Percentiles rank a stretch among this genome's conserved stretches.
These are phyloP conservation scores for Heliconius sara DNA, from an alignment of 2,888 invertebrate species.

Conservation along the genomic window DNA sequence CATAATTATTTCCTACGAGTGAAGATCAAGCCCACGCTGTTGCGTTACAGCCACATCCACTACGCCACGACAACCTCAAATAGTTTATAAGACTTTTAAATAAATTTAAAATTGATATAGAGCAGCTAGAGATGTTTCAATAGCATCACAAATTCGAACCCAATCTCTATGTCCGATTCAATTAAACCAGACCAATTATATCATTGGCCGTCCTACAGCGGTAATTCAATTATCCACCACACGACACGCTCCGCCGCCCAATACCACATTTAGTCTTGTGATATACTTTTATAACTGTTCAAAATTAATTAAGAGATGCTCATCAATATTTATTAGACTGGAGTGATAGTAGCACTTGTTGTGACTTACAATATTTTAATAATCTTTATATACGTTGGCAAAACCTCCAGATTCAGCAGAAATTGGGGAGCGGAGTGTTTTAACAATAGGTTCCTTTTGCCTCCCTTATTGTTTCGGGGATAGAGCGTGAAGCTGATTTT, in stretches of 20 bases:
- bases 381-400: too few relatives aligned
- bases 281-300: slow-evolving; percentile 34
- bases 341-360: slow-evolving; percentile 9
- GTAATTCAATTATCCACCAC: slow-evolving; percentile 75
- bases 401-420: too few relatives aligned
- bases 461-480: too few relatives aligned
- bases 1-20: too few relatives aligned
- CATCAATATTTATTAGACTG: slow-evolving; percentile 17
- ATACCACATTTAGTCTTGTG: slow-evolving; percentile 51
- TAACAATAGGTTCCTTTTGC: too few relatives aligned
- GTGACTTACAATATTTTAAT: not conserved
- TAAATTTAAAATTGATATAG: not conserved
- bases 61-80: too few relatives aligned
- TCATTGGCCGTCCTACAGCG: slow-evolving; percentile 72
- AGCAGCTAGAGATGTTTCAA: slow-evolving; percentile 51
- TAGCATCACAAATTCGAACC: slow-evolving; percentile 74
- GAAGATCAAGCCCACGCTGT: too few relatives aligned
- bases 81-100: not conserved
- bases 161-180: slow-evolving; percentile 74
- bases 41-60: too few relatives aligned
- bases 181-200: slow-evolving; percentile 82
- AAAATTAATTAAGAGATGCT: slow-evolving; percentile 30
- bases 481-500: too few relatives aligned
- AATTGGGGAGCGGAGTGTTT: too few relatives aligned
- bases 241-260: slow-evolving; percentile 63